These are phyloP conservation scores for Tenthredo mesomela DNA, from an alignment of 2,888 invertebrate genomes.

Conservation along the genomic window DNA sequence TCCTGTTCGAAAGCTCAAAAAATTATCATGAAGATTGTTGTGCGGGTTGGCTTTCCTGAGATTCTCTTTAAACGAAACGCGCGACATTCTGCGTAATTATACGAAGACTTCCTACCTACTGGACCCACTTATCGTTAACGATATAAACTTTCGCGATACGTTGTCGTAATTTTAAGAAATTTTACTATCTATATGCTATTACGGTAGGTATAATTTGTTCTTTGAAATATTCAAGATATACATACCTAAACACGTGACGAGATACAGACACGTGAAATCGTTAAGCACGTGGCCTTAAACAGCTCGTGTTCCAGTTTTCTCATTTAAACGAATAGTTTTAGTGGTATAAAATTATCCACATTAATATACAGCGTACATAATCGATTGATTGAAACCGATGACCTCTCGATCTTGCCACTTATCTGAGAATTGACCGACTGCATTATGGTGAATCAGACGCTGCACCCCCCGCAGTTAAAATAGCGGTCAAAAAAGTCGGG, in stretches of 20 bases:
- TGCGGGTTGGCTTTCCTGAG: background rate
- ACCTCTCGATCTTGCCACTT: background rate
- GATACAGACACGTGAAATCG: slow-evolving; percentile 22
- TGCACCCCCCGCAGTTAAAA: background rate
- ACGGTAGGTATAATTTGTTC: background rate
- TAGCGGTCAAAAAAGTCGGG: background rate
- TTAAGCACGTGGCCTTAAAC: background rate
- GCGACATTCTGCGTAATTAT: background rate
- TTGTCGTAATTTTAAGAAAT: background rate
- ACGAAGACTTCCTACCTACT: too few relatives aligned
- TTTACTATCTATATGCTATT: background rate
- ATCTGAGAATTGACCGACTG: background rate
- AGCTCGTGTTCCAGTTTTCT: background rate
- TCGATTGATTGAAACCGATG: background rate
- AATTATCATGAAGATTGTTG: background rate
- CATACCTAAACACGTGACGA: slow-evolving; percentile 23
- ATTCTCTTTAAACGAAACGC: background rate
- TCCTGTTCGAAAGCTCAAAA: background rate
- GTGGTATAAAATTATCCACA: background rate
- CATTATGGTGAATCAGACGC: slow-evolving; percentile 27
- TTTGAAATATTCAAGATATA: background rate
- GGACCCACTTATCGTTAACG: background rate
- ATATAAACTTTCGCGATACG: background rate
- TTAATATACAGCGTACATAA: background rate
- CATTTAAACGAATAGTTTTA: background rate